Evolutionary conservation across 2,797 vertebrate genomes (phyloP).

Genomic region (Chrysocyon brachyurus): DNA sequence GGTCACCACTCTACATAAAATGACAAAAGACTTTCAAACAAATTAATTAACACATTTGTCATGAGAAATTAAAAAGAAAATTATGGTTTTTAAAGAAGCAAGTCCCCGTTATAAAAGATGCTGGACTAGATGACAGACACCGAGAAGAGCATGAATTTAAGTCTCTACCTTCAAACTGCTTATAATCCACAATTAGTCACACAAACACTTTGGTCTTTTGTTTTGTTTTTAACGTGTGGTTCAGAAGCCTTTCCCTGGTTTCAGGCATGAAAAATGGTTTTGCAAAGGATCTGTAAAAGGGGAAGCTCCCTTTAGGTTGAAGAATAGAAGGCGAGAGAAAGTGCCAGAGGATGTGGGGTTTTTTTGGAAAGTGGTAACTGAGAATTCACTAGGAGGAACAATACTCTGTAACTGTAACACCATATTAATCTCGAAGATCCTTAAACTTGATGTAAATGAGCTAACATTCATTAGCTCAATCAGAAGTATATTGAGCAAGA

Average conservation of each 20-base stretch:
- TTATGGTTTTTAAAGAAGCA: constrained; percentile 20
- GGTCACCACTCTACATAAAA: constrained; percentile 43
- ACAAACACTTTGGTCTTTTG: not conserved
- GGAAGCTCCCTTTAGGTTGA: not conserved
- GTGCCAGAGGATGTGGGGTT: not conserved
- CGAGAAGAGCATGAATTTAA: not conserved
- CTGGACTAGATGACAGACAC: not conserved
- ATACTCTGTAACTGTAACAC: not conserved
- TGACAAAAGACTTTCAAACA: constrained; percentile 63
- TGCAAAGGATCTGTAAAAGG: not conserved
- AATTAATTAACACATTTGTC: constrained; percentile 45
- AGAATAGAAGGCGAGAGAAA: constrained; percentile 20
- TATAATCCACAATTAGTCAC: not conserved
- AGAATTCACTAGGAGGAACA: not conserved
- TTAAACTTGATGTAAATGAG: constrained; percentile 13
- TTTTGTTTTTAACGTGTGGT: not conserved
- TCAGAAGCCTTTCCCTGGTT: not conserved
- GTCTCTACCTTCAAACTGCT: not conserved
- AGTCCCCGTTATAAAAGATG: not conserved
- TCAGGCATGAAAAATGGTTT: not conserved
- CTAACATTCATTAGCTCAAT: not conserved
- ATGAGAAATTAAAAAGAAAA: constrained; percentile 2
- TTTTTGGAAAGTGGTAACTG: constrained; percentile 31
- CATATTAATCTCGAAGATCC: not conserved
- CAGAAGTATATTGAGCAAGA: not conserved